A percentile compares a stretch with the other conserved stretches of the same genome.
These are phyloP conservation scores for Microplitis deprimator DNA, from an alignment of 2,888 invertebrate genomes.

Conservation along the genomic window DNA sequence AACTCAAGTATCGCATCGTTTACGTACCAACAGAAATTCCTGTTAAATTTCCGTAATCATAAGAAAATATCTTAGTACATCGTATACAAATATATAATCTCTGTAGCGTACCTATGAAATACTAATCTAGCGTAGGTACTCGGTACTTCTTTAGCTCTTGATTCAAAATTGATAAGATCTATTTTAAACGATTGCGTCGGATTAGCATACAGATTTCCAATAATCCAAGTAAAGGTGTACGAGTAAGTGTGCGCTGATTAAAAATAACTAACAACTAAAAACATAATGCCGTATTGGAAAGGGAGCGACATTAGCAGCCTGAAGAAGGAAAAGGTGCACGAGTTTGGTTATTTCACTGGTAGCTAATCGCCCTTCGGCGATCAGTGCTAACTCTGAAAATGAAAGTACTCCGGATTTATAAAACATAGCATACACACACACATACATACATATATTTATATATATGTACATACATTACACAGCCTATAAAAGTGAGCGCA, in stretches of 20 bases:
- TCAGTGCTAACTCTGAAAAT: slow-evolving; percentile 51
- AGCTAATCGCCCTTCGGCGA: slow-evolving; percentile 51
- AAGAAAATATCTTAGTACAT: slow-evolving; percentile 1
- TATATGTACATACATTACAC: neutral
- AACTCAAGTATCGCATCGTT: neutral
- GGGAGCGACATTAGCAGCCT: neutral
- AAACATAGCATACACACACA: no score
- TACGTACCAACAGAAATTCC: slow-evolving; percentile 4
- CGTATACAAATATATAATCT: neutral
- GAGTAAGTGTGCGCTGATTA: slow-evolving; percentile 5
- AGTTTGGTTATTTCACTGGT: slow-evolving; percentile 5
- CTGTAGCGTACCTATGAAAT: neutral
- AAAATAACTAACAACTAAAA: neutral
- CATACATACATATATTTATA: neutral
- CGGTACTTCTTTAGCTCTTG: neutral
- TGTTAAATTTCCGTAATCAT: neutral
- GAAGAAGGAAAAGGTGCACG: slow-evolving; percentile 14
- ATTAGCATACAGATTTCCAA: slow-evolving; percentile 2
- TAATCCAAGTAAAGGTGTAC: slow-evolving; percentile 23
- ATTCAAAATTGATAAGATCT: slow-evolving; percentile 37
- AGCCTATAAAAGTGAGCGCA: neutral
- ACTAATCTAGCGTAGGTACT: no score
- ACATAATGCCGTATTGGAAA: slow-evolving; percentile 15
- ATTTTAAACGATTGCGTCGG: slow-evolving; percentile 8
- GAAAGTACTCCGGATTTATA: slow-evolving; percentile 47